These are phyloP conservation scores for Eumerus sabulonum DNA, from an alignment of 2,888 invertebrate species.

Conservation along the genomic window DNA sequence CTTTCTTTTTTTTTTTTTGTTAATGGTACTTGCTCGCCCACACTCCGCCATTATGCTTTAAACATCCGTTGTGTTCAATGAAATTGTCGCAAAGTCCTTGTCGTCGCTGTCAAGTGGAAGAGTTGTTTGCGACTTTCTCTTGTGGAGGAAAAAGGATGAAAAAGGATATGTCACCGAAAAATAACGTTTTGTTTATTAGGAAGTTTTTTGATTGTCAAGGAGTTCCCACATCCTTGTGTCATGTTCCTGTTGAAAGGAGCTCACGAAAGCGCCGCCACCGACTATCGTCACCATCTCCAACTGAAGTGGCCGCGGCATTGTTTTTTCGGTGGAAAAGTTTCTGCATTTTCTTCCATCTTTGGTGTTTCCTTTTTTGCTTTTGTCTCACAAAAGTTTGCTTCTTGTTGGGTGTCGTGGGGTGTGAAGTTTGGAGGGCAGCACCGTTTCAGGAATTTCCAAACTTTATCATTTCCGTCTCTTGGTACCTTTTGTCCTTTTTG, in stretches of 20 bases:
- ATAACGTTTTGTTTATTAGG: slow-evolving; percentile 60
- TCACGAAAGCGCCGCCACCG: too few relatives aligned
- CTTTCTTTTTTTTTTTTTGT: too few relatives aligned
- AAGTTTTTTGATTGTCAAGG: slow-evolving; percentile 31
- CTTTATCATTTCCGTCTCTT: slow-evolving; percentile 53
- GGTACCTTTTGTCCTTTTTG: not conserved
- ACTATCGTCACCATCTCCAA: slow-evolving; percentile 7
- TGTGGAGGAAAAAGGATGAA: slow-evolving; percentile 1
- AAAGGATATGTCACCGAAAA: slow-evolving; percentile 37
- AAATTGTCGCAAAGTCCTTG: slow-evolving; percentile 41
- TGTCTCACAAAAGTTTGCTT: not conserved
- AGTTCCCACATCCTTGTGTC: slow-evolving; percentile 13
- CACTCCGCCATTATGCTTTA: too few relatives aligned
- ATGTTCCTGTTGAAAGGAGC: too few relatives aligned
- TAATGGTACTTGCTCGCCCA: too few relatives aligned
- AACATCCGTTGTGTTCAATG: slow-evolving; percentile 27
- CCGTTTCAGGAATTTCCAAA: slow-evolving; percentile 53
- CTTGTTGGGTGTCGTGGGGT: not conserved
- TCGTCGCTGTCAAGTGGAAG: slow-evolving; percentile 20
- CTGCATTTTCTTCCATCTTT: slow-evolving; percentile 31
- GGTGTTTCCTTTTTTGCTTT: slow-evolving; percentile 8
- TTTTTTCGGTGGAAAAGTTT: slow-evolving; percentile 41
- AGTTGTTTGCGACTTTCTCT: slow-evolving; percentile 22
- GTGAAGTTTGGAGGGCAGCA: slow-evolving; percentile 11
- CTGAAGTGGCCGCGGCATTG: slow-evolving; percentile 45